Evolutionary conservation across 2,888 invertebrate genomes (phyloP), one percentile per base, ranked within the genome.

Genomic region (Theodoxus fluviatilis): DNA sequence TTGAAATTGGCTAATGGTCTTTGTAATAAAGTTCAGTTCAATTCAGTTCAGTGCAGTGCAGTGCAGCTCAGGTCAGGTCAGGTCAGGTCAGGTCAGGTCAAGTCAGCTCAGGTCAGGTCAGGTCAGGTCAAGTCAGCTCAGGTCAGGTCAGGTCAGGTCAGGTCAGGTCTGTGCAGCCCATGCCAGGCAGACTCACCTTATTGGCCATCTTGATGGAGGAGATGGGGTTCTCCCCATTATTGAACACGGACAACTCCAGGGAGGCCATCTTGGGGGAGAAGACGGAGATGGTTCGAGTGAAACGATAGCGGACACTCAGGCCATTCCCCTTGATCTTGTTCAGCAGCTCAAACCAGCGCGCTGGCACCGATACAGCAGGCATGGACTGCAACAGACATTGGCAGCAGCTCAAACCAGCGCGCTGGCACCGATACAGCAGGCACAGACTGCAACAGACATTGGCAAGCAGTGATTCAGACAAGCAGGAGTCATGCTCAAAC

Each of bases 251-350:
- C 72, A 97, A 85, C 85, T 95, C 94, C 15, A 97, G 88, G 28
- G 93, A 93, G 72, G 92, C 91, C 94, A 96, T 94, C 75, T 89
- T 89, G 3, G 92, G 90, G 9, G 94, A 94, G 88, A 92, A 93
- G 67, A 96, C 79, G 59, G 85, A 86, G 55, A 86, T 81, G 25
- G 85, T 84, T 37, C 86, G 74, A 0, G 84, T 85, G 75, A 84
- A 86, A 68, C 49, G 86, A 75, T 88, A 89, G 1, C 80, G 76
- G 35, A 88, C 83, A 69, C 85, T 79, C 40, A 90, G 76, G 89
- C 92, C 89, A 68, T 79, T 81, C n/a, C 85, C 84, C 6, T 79
- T 79, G 72, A 87, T 83, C 43, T 81, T 76, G 76, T 86, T 86
- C 73, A 88, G 69, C 65, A 88, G 79, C 71, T 87, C 86, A 70